A percentile compares a stretch with the other conserved stretches of the same genome.
Conservation (phyloP, 2,113 vertebrate genomes). For the Rhea americana region DNA sequence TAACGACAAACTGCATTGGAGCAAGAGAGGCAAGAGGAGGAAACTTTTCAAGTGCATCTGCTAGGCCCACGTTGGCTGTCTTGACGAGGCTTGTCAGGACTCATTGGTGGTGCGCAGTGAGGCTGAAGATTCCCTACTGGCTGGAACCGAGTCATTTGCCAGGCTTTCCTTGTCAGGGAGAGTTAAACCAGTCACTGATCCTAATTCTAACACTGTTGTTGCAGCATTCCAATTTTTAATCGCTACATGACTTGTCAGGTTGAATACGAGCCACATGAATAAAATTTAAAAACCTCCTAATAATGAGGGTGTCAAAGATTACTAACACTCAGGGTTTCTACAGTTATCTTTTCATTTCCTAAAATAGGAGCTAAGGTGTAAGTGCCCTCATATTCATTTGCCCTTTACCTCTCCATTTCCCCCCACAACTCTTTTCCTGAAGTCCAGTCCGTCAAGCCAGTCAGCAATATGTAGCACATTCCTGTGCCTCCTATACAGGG, state of each 20-base stretch:
- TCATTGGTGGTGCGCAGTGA: constrained; percentile 85
- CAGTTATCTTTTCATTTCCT: constrained; percentile 25
- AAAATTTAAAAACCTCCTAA: constrained; percentile 85
- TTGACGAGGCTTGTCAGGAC: constrained; percentile 83
- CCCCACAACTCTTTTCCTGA: not conserved
- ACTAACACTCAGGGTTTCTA: constrained; percentile 37
- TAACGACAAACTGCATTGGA: not conserved
- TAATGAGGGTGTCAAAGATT: constrained; percentile 81
- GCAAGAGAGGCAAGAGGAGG: constrained; percentile 28
- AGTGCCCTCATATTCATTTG: not conserved
- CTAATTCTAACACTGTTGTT: constrained; percentile 95
- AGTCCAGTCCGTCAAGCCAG: not conserved
- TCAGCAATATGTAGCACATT: not conserved
- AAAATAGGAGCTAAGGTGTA: constrained; percentile 14
- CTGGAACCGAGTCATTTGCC: constrained; percentile 88
- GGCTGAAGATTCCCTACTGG: constrained; percentile 91
- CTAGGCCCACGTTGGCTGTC: constrained; percentile 68
- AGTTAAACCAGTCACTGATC: constrained; percentile 93
- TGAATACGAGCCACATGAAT: constrained; percentile 86
- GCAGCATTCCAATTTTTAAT: constrained; percentile 98
- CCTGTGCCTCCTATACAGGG: not conserved
- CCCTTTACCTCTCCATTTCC: not conserved
- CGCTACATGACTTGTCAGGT: constrained; percentile 93
- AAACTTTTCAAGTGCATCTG: constrained; percentile 65
- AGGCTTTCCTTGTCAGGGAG: constrained; percentile 92